Evolutionary conservation across 2,888 invertebrate species (phyloP), one percentile per base, ranked within the genome.

Genomic region (Cephus pygmeus): DNA sequence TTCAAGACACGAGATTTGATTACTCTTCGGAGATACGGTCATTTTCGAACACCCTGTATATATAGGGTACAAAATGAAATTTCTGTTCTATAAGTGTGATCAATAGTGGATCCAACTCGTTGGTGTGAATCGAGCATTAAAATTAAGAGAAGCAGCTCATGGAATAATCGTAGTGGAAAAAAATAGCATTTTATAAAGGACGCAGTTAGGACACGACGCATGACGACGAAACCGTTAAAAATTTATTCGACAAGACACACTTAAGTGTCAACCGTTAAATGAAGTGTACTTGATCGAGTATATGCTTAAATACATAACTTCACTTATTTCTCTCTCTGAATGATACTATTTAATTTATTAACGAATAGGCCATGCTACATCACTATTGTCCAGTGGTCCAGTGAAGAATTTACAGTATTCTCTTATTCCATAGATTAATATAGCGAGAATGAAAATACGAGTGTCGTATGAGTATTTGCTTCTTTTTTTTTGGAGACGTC

Each of bases 371-470:
- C 71, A 71, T 34, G 71, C 71, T 71, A 31, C 71, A 71, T 31
- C 31, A 71, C 34, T 71, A 31, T 71, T 71, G 71, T 71, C 71
- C 71, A 31, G 71, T 34, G 71, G 31, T 31, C 71, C 71, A 71
- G 71, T 71, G 71, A 71, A 71, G 71, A 71, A 71, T 71, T 71
- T 71, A 71, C 71, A 71, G 71, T 71, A 71, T 56, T 56, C 23
- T 56, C 23, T 56, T 56, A 23, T 56, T 56, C 56, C 23, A 23
- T 56, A 56, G 23, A 23, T 56, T 23, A 56, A 56, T 56, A 31
- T 71, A 71, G 31, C 15, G 71, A 34, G 15, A 6, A 71, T 71
- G 71, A 23, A 71, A 12, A 71, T 33, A 11, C 6, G 31, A 71
- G 31, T 31, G 71, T 71, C 33, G 11, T 71, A 56, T 56, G 56